Evolutionary conservation across 1,140 invertebrate genomes (phyloP), one percentile per base, ranked within the genome.

Genomic region (Microplitis demolitor): DNA sequence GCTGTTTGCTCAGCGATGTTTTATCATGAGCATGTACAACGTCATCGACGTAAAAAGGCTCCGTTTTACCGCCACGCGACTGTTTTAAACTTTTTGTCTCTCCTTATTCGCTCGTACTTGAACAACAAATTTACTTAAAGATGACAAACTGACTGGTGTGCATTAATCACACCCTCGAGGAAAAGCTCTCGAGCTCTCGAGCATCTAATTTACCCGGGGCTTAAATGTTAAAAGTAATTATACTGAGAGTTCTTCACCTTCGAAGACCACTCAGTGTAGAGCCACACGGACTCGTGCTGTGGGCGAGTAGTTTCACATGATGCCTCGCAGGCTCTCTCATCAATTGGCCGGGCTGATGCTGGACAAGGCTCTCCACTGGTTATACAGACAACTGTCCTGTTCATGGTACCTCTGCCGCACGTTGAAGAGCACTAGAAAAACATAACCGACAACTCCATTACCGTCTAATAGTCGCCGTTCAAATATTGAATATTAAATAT

Each of bases 311-410:
- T 51, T 67, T 66, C 62, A 69, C 84, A 85, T 62, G 78, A 37
- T 31, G 73, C 66, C 6, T 84, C 82, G 66, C 84, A 86, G 4
- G 69, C 51, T 67, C 79, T 79, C 73, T 80, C 78, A 14, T 77
- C 79, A 63, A 78, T 73, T 4, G 84, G 84, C 54, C 80, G 82
- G 54, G 69, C 73, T 14, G 64, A 66, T 64, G 74, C 39, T 6
- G 78, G 67, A 67, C 84, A 85, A 11, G 78, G 75, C 8, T 76
- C 77, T n/a, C 81, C 78, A 13, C 71, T 78, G 11, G 83, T 83
- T 77, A 82, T 81, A 66, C 84, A 85, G n/a, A 80, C 83, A 9
- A 85, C 83, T 9, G 77, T 83, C 54, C 84, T 78, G 72, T 78
- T 84, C 75, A 76, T 75, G 31, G 72, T 66, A 50, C 84, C 84